Evolutionary conservation across 2,888 invertebrate species (phyloP), one percentile per base, ranked within the genome.

Genomic region (Stenolophus ochropezus): DNA sequence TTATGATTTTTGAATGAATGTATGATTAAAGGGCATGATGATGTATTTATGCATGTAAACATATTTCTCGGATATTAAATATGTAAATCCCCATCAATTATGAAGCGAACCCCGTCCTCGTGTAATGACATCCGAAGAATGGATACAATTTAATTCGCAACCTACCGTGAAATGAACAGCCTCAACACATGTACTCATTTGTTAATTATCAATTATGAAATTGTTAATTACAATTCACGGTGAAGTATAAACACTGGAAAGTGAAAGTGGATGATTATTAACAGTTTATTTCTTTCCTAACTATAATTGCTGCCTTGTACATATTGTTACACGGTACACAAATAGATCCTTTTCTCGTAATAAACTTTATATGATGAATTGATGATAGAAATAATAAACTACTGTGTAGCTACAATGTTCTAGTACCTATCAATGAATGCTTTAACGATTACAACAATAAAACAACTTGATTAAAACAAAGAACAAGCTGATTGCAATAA

Each of bases 151-250:
- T 69, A 69, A 69, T 69, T 69, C 33, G 65, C 65, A 69, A 69
- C 65, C 27, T 4, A 69, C 77, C 65, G 65, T 69, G 65, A 69
- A 69, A 69, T 69, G 65, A 69, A 69, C 65, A 51, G 49, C 51
- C 49, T 49, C 51, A 56, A 77, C 61, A 77, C 51, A 65, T 61
- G 77, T 61, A 77, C 61, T 77, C 61, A 77, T 77, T 77, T 77
- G 77, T 61, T 61, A 77, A 77, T 77, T 77, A 77, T 61, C 65
- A 77, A 77, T 77, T 77, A 77, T 65, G 65, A 77, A 77, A 77
- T 61, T 77, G 61, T 77, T 77, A 61, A 77, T 77, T 77, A 77
- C 58, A 61, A 65, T 65, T 61, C 47, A 23, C 58, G 42, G 27
- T 77, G 21, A 25, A 23, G 51, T 23, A 75, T 51, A 33, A 42